Evolutionary conservation across 2,888 invertebrate species (phyloP), one percentile per base, ranked within the genome.

Genomic region (Octodonta nipae): DNA sequence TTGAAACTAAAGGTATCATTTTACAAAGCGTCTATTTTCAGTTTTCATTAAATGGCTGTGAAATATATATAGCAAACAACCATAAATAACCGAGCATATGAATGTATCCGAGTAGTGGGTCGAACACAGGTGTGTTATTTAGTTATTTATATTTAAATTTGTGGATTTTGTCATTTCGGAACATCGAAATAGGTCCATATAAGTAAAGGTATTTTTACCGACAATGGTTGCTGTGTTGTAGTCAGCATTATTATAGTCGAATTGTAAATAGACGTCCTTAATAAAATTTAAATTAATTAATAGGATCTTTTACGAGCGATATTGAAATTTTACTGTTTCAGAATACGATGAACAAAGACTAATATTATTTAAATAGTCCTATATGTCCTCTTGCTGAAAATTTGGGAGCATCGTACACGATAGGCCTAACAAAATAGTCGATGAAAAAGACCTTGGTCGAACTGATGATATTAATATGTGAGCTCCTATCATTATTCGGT

Each of bases 371-470:
- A 20, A 20, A 20, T n/a, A 20, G n/a, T 20, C 20, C n/a, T 7
- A 20, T 6, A 20, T 6, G 6, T n/a, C 20, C n/a, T n/a, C n/a
- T n/a, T 6, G 6, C 6, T 6, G n/a, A 20, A 20, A 20, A 6
- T 20, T 20, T n/a, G 20, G 6, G 20, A 7, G 20, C 20, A 41
- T 17, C 51, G 49, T 20, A n/a, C 20, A 32, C 26, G 26, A 25
- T 15, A 32, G 22, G 4, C 25, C 26, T 20, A 32, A 17, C 36
- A 54, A 51, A 41, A 54, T 38, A 27, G 49, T 42, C 33, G 53
- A 56, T 38, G 45, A 40, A 38, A 52, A 55, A 34, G 51, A 49
- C 39, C 51, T 39, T 31, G 50, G 50, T 36, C 51, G 43, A 20
- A 20, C 20, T n/a, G 20, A 45, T 34, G 47, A 20, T n/a, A 20